Conservation (phyloP, 2,113 vertebrate genomes). For the Phylloscopus trochiloides region DNA sequence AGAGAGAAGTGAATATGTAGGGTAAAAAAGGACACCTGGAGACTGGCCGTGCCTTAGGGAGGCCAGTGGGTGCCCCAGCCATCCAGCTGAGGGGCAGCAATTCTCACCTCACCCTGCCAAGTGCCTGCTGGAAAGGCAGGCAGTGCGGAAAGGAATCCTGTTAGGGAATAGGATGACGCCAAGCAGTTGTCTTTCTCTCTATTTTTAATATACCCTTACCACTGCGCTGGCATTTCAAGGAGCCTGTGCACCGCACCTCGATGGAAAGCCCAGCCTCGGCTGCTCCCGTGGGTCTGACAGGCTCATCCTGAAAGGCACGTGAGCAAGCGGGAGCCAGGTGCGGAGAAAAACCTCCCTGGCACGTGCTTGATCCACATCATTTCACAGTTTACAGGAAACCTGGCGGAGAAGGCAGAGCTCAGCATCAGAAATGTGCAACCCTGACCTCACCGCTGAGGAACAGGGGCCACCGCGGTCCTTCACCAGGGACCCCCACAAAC, state of each 20-base stretch:
- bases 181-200: neutral
- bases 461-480: neutral
- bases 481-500: neutral
- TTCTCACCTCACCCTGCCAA: neutral
- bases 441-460: neutral
- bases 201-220: neutral
- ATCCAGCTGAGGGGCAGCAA: neutral
- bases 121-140: neutral
- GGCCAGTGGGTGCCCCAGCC: neutral
- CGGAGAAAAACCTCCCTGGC: neutral
- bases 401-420: neutral
- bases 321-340: neutral
- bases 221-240: neutral
- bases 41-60: neutral
- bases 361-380: neutral
- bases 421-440: neutral
- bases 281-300: neutral
- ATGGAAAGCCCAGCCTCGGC: neutral
- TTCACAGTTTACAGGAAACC: neutral
- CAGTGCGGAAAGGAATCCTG: neutral
- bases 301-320: neutral
- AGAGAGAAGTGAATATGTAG: neutral
- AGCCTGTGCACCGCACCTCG: fast-evolving
- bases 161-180: neutral
- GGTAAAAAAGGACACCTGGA: neutral